Conservation (phyloP, 2,888 invertebrate genomes). For the Himalopsyche tibetana region DNA sequence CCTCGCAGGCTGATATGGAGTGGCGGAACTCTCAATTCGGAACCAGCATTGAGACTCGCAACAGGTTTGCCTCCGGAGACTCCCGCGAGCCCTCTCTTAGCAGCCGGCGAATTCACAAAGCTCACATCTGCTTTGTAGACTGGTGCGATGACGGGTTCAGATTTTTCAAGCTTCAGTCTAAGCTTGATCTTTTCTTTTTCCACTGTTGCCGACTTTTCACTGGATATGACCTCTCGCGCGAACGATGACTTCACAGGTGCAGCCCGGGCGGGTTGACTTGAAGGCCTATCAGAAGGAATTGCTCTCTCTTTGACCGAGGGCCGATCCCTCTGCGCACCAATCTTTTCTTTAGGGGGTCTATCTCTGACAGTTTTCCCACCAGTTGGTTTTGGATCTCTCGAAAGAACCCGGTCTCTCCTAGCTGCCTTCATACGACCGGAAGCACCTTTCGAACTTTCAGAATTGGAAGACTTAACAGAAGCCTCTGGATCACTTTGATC, state of each 20-base stretch:
- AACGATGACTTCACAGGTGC: conserved; percentile 63
- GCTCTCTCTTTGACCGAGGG: conserved; percentile 69
- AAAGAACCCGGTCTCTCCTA: conserved; percentile 68
- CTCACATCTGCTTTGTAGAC: conserved; percentile 90
- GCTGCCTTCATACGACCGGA: conserved; percentile 65
- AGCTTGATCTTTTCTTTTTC: conserved; percentile 88
- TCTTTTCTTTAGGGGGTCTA: conserved; percentile 72
- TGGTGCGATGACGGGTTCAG: conserved; percentile 85
- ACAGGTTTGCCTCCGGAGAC: conserved; percentile 66
- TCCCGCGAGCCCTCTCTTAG: conserved; percentile 69
- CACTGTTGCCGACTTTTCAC: conserved; percentile 71
- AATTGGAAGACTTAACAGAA: conserved; percentile 77
- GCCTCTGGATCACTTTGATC: conserved; percentile 78
- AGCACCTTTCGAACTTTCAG: conserved; percentile 76
- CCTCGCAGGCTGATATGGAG: conserved; percentile 91
- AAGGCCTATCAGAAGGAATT: conserved; percentile 59
- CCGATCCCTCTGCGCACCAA: conserved; percentile 73
- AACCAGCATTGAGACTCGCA: conserved; percentile 65
- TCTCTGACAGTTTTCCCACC: conserved; percentile 70
- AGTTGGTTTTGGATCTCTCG: conserved; percentile 68
- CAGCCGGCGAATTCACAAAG: conserved; percentile 78
- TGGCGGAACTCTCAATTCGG: conserved; percentile 89
- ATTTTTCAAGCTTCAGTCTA: conserved; percentile 88
- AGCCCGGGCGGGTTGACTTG: conserved; percentile 52
- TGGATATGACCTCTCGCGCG: conserved; percentile 67